phyloP scores from a whole-genome alignment of 2,888 invertebrate genomes.

The Agrilus mali region DNA sequence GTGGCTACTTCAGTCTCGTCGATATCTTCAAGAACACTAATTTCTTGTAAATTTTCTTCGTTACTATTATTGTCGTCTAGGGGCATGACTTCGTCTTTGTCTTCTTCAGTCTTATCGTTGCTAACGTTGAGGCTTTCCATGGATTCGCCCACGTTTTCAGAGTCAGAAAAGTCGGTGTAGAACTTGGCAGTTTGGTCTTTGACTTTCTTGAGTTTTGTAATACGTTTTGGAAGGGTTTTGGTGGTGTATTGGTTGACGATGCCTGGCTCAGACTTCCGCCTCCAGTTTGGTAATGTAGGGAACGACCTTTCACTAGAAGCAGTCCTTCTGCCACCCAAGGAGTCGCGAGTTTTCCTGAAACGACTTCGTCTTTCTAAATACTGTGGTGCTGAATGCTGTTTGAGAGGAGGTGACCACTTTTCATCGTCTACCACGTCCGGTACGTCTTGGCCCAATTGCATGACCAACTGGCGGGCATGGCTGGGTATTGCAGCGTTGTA shows the following conservation, averaged over 20 bases:
- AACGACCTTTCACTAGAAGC: conserved; percentile 37
- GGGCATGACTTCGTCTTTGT: conserved; percentile 34
- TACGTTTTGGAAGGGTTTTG: conserved; percentile 58
- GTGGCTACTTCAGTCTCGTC: conserved; percentile 16
- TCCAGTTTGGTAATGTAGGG: conserved; percentile 51
- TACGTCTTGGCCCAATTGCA: conserved; percentile 68
- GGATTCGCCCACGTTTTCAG: conserved; percentile 44
- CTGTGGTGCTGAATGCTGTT: conserved; percentile 75
- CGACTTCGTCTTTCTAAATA: conserved; percentile 76
- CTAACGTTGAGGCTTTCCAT: conserved; percentile 41
- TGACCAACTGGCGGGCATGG: conserved; percentile 83
- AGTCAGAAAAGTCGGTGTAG: conserved; percentile 53
- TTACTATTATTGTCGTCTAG: conserved; percentile 36
- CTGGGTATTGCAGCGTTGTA: conserved; percentile 89
- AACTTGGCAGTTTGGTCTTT: conserved; percentile 50
- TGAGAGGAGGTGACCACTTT: conserved; percentile 48
- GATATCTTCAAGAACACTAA: conserved; percentile 28
- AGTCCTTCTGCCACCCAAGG: conserved; percentile 24
- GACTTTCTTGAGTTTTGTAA: conserved; percentile 56
- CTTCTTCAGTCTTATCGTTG: conserved; percentile 33
- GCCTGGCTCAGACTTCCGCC: conserved; percentile 63
- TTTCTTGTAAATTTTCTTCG: conserved; percentile 21
- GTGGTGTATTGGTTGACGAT: conserved; percentile 42
- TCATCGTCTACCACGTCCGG: conserved; percentile 21
- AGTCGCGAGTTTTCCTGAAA: conserved; percentile 45